Conservation (phyloP, 2,113 vertebrate genomes). For the Strix aluco region DNA sequence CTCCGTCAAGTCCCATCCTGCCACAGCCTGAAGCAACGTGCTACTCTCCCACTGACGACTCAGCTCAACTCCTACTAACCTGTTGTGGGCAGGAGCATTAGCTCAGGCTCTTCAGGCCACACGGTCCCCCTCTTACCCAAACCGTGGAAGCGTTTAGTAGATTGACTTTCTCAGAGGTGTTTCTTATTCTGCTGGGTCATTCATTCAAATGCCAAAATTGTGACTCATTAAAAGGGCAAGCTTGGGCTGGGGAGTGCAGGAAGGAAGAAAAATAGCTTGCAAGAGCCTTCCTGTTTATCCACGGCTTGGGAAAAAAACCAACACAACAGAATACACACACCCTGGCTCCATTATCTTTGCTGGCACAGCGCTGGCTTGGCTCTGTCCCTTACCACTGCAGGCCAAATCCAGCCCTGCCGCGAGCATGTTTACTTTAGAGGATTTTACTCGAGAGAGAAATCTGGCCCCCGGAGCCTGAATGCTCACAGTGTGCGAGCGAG, state of each 20-base stretch:
- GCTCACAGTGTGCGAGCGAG: not conserved
- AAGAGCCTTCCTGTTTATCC: constrained; percentile 45
- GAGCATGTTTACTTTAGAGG: not conserved
- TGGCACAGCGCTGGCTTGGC: not conserved
- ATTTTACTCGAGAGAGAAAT: constrained; percentile 10
- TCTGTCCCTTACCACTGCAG: not conserved
- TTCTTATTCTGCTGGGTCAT: constrained; percentile 1
- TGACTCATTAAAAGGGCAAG: constrained; percentile 2
- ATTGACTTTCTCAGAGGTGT: not conserved
- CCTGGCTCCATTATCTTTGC: constrained; percentile 3
- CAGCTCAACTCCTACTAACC: not conserved
- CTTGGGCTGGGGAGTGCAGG: not conserved
- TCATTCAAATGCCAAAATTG: not conserved
- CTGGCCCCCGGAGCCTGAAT: not conserved
- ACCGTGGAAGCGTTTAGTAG: not conserved
- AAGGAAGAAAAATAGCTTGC: constrained; percentile 25
- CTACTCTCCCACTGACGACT: not conserved
- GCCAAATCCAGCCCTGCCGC: not conserved
- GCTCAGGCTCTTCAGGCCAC: not conserved
- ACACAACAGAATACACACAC: not conserved
- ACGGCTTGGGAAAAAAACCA: not conserved
- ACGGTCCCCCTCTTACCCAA: not conserved
- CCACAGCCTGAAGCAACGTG: not conserved
- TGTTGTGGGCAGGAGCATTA: not conserved
- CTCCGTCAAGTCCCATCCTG: not conserved